Percentiles rank a stretch among this genome's conserved stretches.
Evolutionary conservation across 2,113 vertebrate genomes (phyloP).

Genomic region (Hippopotamus amphibius): DNA sequence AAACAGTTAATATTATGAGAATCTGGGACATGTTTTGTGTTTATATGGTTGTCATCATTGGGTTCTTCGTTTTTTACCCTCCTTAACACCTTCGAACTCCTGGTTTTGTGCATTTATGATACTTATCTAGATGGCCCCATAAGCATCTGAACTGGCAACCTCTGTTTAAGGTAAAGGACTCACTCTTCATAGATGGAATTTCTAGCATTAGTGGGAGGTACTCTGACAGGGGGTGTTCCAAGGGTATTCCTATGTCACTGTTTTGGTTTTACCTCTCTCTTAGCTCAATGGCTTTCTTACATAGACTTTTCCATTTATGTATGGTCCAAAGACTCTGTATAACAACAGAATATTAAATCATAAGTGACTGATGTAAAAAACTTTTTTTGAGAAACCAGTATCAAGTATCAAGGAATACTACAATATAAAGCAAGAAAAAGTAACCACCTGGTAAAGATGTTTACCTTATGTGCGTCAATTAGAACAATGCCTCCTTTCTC

Average conservation of each 20-base stretch:
- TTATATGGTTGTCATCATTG: not conserved
- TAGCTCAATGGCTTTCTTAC: not conserved
- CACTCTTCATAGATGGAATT: not conserved
- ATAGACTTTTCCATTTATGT: not conserved
- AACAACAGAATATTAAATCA: constrained; percentile 42
- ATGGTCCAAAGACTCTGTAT: constrained; percentile 19
- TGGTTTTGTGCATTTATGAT: not conserved
- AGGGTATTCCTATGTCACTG: not conserved
- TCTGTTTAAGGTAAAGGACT: constrained; percentile 25
- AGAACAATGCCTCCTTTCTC: constrained; percentile 95
- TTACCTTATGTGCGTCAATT: constrained; percentile 97
- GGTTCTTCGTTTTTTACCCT: not conserved
- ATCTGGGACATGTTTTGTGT: constrained; percentile 1
- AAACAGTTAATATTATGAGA: constrained; percentile 7
- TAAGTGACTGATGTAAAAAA: not conserved
- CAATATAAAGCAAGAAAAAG: not conserved
- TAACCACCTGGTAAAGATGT: not conserved
- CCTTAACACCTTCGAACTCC: not conserved
- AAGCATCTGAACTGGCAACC: not conserved
- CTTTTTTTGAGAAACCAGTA: constrained; percentile 6
- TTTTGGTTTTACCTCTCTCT: constrained; percentile 45
- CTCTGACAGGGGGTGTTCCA: not conserved
- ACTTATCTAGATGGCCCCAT: not conserved
- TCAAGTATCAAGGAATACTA: not conserved
- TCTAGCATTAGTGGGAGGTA: not conserved